Base-by-base conservation (phyloP, 2,888 invertebrate genomes). In the Tinea trinotella region DNA sequence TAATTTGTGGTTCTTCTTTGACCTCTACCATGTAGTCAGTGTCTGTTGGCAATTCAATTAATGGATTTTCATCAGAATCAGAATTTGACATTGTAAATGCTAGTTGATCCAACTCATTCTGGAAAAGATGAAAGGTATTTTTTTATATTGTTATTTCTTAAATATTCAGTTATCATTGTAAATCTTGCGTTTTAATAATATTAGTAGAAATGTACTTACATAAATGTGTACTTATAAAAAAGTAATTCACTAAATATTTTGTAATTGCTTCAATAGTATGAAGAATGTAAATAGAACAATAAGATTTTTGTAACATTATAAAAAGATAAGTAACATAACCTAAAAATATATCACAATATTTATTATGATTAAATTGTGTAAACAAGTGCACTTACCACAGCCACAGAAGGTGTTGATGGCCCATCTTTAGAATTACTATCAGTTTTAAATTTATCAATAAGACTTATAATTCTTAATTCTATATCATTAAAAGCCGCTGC, bases 391-490 rank as follows among this genome's bases (percentile, higher is more conserved):
- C n/a, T n/a, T n/a, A n/a, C n/a, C n/a, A n/a, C n/a, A n/a, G n/a
- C 50, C 24, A 24, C 20, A 12, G 50, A 15, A 50, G 50, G 24
- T 18, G 12, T 22, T 18, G 22, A 13, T 6, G 17, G 48, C 10
- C 20, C 48, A 24, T 22, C 24, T 9, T 50, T 13, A 13, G 6
- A 7, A 12, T 48, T n/a, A n/a, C 24, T 15, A 18, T 13, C 13
- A 2, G 24, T 12, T n/a, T 48, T 18, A 18, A 2, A n/a, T 50
- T 19, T 50, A 3, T 50, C 50, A 24, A 50, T 10, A 24, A 50
- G 22, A 50, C 24, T 22, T n/a, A 50, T 50, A 12, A 50, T 50
- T 12, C 24, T n/a, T 20, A 50, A 22, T 13, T 50, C 50, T 18
- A 24, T 50, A 24, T 50, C 24, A 10, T 13, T 24, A 24, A 50